Conservation (phyloP, 2,888 invertebrate genomes). For the Drosophila parthenogenetica region DNA sequence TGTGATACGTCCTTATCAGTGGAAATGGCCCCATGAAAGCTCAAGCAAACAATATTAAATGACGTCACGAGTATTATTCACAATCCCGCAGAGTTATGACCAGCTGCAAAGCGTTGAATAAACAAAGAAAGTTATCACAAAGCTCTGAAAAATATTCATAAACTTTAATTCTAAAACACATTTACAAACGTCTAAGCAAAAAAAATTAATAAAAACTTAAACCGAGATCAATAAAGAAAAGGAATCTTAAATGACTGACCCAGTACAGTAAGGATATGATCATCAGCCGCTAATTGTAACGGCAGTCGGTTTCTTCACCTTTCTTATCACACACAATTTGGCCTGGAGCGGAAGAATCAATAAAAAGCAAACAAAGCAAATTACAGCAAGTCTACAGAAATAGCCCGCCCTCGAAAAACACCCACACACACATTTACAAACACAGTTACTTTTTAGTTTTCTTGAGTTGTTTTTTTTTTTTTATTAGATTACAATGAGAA, state of each 20-base stretch:
- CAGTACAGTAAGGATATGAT: not conserved
- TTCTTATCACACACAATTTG: constrained; percentile 20
- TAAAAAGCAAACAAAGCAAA: constrained; percentile 65
- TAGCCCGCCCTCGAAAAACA: constrained; percentile 22
- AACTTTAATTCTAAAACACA: constrained; percentile 5
- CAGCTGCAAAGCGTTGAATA: constrained; percentile 17
- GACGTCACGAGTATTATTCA: constrained; percentile 23
- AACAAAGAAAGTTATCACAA: constrained; percentile 29
- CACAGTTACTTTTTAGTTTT: constrained; percentile 36
- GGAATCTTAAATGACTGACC: not conserved
- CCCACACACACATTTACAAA: constrained; percentile 17
- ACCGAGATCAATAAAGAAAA: too few species aligned
- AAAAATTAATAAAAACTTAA: not conserved
- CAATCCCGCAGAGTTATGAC: constrained; percentile 16
- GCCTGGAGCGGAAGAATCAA: constrained; percentile 67
- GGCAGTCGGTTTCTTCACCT: constrained; percentile 43
- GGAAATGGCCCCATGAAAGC: not conserved
- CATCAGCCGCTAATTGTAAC: constrained; percentile 24
- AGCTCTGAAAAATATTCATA: constrained; percentile 9
- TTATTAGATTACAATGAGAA: constrained; percentile 67
- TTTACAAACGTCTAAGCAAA: constrained; percentile 3
- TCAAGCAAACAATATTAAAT: constrained; percentile 4
- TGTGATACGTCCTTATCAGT: constrained; percentile 6
- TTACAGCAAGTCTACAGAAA: constrained; percentile 52
- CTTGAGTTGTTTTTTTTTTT: constrained; percentile 27